Evolutionary conservation across 2,888 invertebrate species (phyloP), one percentile per base, ranked within the genome.

Genomic region (Hemicrepidius hirtus): DNA sequence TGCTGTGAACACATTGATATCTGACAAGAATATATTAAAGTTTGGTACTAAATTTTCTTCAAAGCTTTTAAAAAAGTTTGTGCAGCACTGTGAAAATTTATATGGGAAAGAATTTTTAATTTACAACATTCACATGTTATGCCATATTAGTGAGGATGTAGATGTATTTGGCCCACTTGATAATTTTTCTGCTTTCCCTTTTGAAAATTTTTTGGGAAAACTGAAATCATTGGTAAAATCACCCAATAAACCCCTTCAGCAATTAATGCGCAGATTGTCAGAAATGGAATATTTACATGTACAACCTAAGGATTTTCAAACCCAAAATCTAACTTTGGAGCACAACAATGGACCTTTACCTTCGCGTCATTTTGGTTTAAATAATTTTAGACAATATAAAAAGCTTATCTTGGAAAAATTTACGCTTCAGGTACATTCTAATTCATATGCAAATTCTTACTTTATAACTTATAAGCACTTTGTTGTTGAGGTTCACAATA

Each of bases 1-100:
- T 62, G 74, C 40, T 12, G 74, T 75, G 50, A 55, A 20, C 5
- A 71, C 69, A 20, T 37, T 75, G 20, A 9, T 65, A 6, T 73
- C 44, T 35, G 21, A 65, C 59, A 59, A 24, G 10, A 20, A 20
- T 20, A 46, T 10, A 9, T 20, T 20, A 18, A 57, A 20, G 10
- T 28, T 71, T 28, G 71, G 65, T 16, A 10, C 18, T 57, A 6
- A n/a, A 37, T 55, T 41, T 35, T 41, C 70, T 24, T 21, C 24
- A 18, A 44, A 66, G 13, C 2, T 71, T 49, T 59, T 71, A 49
- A 65, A 66, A 28, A 59, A 12, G 9, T 71, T 71, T 66, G 49
- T 66, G 35, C 16, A 49, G 21, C 60, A 66, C 35, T 49, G 57
- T 59, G 32, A 63, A 57, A 24, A 10, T 44, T 32, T 44, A 9